Conservation (phyloP, 2,113 vertebrate species). For the Cacatua alba region DNA sequence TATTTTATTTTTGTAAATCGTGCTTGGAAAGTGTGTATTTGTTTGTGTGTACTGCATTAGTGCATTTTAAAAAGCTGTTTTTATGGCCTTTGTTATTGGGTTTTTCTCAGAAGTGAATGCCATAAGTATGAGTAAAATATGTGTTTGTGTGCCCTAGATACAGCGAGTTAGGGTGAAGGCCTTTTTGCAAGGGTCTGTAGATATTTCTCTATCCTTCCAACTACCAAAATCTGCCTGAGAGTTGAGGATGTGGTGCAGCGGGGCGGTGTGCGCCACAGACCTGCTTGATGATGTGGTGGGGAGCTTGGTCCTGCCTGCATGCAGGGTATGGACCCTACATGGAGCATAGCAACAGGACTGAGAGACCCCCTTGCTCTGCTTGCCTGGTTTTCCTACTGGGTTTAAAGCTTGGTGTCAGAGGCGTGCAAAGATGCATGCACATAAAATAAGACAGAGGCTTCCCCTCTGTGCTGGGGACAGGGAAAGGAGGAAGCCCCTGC, state of each 20-base stretch:
- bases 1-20: not conserved
- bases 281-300: accelerated
- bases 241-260: accelerated
- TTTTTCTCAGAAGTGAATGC: not conserved
- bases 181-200: not conserved
- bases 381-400: not conserved
- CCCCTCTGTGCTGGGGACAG: not conserved
- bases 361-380: not conserved
- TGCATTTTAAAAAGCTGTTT: not conserved
- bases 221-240: not conserved
- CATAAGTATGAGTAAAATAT: not conserved
- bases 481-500: not conserved
- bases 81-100: not conserved
- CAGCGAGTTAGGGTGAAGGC: not conserved
- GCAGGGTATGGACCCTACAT: accelerated
- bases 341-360: not conserved
- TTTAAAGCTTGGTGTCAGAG: not conserved
- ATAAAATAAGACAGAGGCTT: not conserved
- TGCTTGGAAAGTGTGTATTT: not conserved
- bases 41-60: not conserved
- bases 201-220: not conserved
- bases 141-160: not conserved
- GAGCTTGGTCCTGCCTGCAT: not conserved
- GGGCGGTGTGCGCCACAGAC: not conserved
- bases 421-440: not conserved